Evolutionary conservation across 2,888 invertebrate genomes (phyloP), one percentile per base, ranked within the genome.

Genomic region (Dromius quadrimaculatus): DNA sequence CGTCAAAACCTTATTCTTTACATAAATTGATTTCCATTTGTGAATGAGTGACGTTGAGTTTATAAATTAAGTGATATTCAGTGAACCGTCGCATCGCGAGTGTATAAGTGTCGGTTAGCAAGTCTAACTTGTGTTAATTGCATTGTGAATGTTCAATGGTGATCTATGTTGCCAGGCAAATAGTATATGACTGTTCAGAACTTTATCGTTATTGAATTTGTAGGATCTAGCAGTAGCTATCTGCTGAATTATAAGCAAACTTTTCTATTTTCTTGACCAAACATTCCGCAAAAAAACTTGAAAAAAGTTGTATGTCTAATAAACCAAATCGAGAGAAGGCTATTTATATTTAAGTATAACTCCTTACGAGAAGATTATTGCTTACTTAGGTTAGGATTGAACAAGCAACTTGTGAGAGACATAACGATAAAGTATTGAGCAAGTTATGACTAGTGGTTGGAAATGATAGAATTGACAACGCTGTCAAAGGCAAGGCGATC

Each of bases 1-100:
- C 38, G 66, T 66, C 54, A 66, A 54, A 66, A 54, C 54, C 38
- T 50, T 66, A 66, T 66, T 66, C 54, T 54, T 65, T 65, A 50
- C 50, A 65, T 66, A 66, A 66, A 66, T 66, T 66, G 54, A 66
- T 66, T 66, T 66, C 20, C 66, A 66, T 66, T 66, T 54, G 54
- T 66, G 23, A 66, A 66, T 54, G 54, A 66, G 41, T 66, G 66
- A 54, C 54, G 66, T 66, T 66, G 13, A 54, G 54, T 54, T 54
- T 66, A 65, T 66, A 66, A 66, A 54, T 66, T 36, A 54, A 54
- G 66, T 66, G 66, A 6, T 50, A 38, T 66, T 54, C 66, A 54
- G 54, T 66, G 66, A 22, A 28, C 50, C 23, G 28, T 23, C 28
- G 13, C 23, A 28, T 15, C n/a, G 13, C 23, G 23, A 11, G n/a